Evolutionary conservation across 1,140 invertebrate genomes (phyloP).

Genomic region (Drosophila oshimai): DNA sequence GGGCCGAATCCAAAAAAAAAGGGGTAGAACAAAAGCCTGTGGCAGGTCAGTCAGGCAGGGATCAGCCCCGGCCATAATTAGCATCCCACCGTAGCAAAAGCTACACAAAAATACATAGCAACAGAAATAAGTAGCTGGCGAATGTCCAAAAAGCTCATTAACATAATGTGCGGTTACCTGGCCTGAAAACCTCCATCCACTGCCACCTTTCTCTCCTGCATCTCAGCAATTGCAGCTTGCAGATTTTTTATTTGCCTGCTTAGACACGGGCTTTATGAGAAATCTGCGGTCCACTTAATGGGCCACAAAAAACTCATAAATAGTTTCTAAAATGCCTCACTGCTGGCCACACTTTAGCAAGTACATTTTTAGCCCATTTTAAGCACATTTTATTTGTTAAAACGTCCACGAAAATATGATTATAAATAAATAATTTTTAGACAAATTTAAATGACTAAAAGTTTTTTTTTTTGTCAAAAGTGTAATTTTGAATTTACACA

Average conservation of each 20-base stretch:
- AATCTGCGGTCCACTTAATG: constrained; percentile 55
- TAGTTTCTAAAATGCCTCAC: constrained; percentile 5
- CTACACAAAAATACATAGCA: constrained; percentile 21
- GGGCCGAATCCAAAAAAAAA: no score
- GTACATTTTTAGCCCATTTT: background rate
- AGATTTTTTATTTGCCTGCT: constrained; percentile 33
- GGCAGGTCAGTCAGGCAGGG: constrained; percentile 25
- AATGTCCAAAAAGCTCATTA: constrained; percentile 66
- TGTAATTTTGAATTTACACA: no score
- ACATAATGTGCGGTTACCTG: constrained; percentile 71
- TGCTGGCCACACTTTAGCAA: background rate
- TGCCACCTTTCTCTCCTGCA: background rate
- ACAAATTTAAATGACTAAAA: background rate
- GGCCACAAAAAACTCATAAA: constrained; percentile 25
- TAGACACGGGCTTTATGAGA: constrained; percentile 25
- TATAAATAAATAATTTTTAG: background rate
- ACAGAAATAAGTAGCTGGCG: constrained; percentile 18
- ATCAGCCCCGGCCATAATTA: constrained; percentile 39
- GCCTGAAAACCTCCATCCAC: constrained; percentile 11
- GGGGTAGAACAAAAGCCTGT: constrained; percentile 21
- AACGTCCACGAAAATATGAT: no score
- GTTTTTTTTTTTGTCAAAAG: no score
- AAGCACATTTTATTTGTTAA: background rate
- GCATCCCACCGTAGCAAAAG: constrained; percentile 26
- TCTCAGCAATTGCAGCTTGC: constrained; percentile 17